Evolutionary conservation across 2,797 vertebrate genomes (phyloP).

Genomic region (Pteropus rufus): DNA sequence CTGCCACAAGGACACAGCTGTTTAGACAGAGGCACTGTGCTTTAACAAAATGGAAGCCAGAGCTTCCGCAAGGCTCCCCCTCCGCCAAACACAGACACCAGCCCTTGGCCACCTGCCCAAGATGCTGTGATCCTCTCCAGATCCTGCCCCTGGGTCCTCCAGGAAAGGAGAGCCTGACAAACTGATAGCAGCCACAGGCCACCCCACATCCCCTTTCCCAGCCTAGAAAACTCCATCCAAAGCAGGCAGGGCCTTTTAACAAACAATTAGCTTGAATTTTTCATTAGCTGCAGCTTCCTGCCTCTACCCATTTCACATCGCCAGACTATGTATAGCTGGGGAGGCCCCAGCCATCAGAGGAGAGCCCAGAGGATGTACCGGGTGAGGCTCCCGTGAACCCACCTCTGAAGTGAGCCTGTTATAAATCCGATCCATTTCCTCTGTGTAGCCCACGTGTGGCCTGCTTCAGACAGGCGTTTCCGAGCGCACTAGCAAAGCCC

Average conservation of each 20-base stretch:
- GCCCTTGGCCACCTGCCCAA: constrained; percentile 60
- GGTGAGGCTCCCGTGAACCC: background rate
- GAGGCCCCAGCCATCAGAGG: background rate
- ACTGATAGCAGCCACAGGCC: constrained; percentile 41
- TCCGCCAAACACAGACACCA: background rate
- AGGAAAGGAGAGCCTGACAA: constrained; percentile 52
- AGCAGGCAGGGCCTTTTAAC: constrained; percentile 57
- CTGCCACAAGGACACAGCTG: background rate
- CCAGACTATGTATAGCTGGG: background rate
- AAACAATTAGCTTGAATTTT: constrained; percentile 74
- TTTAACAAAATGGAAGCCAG: background rate
- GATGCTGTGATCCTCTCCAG: constrained; percentile 59
- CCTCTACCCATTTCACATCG: background rate
- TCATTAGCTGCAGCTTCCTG: constrained; percentile 67
- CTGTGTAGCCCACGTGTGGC: background rate
- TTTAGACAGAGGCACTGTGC: background rate
- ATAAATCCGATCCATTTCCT: background rate
- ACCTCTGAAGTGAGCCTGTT: background rate
- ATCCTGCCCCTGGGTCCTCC: constrained; percentile 32
- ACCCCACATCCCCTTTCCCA: constrained; percentile 58
- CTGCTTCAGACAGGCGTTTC: background rate
- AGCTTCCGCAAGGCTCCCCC: background rate
- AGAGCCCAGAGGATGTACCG: constrained; percentile 24
- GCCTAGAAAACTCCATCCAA: constrained; percentile 53
- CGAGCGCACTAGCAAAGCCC: background rate